Conservation (phyloP, 2,888 invertebrate genomes). For the Oscheius sp. region DNA sequence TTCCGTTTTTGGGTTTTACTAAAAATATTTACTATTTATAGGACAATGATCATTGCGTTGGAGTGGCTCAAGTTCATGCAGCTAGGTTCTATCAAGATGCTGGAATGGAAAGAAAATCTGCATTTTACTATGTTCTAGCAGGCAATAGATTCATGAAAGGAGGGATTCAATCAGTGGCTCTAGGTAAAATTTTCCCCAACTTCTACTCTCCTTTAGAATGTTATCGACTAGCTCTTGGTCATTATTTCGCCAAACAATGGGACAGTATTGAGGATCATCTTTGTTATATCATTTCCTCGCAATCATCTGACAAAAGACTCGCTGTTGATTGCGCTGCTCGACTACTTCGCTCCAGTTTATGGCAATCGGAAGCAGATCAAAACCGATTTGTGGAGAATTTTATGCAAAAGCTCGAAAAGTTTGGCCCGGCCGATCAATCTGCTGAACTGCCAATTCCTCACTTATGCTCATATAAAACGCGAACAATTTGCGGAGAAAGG, state of each 20-base stretch:
- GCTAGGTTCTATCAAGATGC: slow-evolving; percentile 13
- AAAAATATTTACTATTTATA: background rate
- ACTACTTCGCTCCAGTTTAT: slow-evolving; percentile 12
- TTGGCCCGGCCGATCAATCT: background rate
- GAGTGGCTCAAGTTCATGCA: slow-evolving; percentile 25
- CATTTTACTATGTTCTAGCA: slow-evolving; percentile 28
- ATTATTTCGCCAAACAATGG: slow-evolving; percentile 53
- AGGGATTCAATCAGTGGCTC: background rate
- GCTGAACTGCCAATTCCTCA: slow-evolving; percentile 27
- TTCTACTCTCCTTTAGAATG: slow-evolving; percentile 31
- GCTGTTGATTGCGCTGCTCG: slow-evolving; percentile 25
- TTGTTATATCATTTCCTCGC: slow-evolving; percentile 4
- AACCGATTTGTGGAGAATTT: slow-evolving; percentile 6
- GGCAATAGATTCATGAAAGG: slow-evolving; percentile 28
- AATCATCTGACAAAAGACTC: slow-evolving; percentile 6
- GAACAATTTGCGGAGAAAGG: slow-evolving; percentile 51
- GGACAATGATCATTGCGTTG: slow-evolving; percentile 32
- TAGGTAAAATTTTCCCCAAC: background rate
- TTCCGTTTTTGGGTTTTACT: too few species aligned
- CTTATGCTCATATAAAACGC: slow-evolving; percentile 7
- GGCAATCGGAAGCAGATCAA: slow-evolving; percentile 16
- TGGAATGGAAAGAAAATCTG: slow-evolving; percentile 15
- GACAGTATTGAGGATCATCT: slow-evolving; percentile 50
- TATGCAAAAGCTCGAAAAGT: background rate
- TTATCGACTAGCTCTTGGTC: slow-evolving; percentile 42